phyloP scores from a whole-genome alignment of 2,888 invertebrate genomes.

The Crematogaster levior region DNA sequence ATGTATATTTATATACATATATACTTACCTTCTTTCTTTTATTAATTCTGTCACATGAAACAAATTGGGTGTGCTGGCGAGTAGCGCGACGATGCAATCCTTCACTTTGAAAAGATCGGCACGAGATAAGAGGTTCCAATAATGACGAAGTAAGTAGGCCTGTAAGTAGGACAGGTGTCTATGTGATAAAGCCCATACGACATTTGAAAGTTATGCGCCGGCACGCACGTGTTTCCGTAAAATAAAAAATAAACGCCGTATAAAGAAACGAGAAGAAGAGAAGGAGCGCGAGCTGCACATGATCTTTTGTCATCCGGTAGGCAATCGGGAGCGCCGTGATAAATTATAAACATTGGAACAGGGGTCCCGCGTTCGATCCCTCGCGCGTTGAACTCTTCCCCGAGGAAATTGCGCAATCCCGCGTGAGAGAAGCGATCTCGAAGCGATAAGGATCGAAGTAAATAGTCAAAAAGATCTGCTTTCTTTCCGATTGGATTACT shows the following conservation, averaged over 20 bases:
- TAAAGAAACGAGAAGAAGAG: background rate
- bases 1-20: too few species aligned
- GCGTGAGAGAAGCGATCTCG: constrained; percentile 1
- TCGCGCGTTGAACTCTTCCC: constrained; percentile 41
- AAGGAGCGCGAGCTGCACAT: constrained; percentile 42
- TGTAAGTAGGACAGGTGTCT: constrained; percentile 84
- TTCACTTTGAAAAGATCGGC: constrained; percentile 65
- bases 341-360: constrained; percentile 67
- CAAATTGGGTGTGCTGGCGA: constrained; percentile 15
- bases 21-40: constrained; percentile 12
- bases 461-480: constrained; percentile 41
- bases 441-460: constrained; percentile 38
- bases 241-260: constrained; percentile 69
- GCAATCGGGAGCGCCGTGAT: constrained; percentile 66
- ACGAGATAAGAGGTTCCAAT: constrained; percentile 77
- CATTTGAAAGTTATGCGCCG: constrained; percentile 82
- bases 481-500: constrained; percentile 12
- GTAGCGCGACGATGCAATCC: constrained; percentile 45
- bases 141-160: constrained; percentile 74
- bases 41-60: constrained; percentile 25
- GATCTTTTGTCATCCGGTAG: constrained; percentile 72
- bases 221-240: constrained; percentile 81
- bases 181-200: constrained; percentile 81
- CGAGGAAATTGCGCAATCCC: constrained; percentile 33
- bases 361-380: constrained; percentile 8